Base-by-base conservation (phyloP, 2,797 vertebrate species). In the Lacerta bilineata region DNA sequence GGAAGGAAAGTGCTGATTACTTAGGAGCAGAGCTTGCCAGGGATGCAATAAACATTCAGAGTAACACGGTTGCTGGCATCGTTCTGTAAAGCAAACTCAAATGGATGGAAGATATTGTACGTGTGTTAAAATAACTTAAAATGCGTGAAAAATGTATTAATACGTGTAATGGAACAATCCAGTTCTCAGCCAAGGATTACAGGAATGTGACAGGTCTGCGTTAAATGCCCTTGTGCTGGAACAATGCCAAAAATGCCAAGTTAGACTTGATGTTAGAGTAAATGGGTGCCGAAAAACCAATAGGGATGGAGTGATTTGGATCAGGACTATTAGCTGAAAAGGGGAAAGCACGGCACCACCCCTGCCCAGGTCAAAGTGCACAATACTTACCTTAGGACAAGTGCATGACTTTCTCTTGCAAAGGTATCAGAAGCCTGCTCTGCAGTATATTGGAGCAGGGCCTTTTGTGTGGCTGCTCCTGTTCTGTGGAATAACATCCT, bases 1-100 rank as follows among this genome's bases (percentile, higher is more conserved):
- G 84, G 91, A 93, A 68, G 41, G 93, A 94, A 43, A 39, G 80
- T 89, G 72, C 66, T 88, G 91, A 93, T 91, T 89, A 88, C 94
- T 90, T 94, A 93, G 94, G 84, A 83, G 36, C 29, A 88, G 85
- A 80, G 18, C 36, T 9, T 87, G 87, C 80, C 93, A 95, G 80
- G 75, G 93, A 64, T 74, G 68, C 88, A 88, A 90, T 81, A 78
- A 94, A 85, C 91, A 92, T 93, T 90, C 59, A 84, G 88, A 91
- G 91, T 74, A 1, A 94, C 81, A 0, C 74, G 3, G 89, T 95
- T 2, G 1, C 29, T 0, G 0, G 5, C 59, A 88, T 25, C 25
- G 78, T 87, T 92, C 92, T 85, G 76, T 0, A 46, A 91, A 94
- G 91, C n/a, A 88, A 92, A 91, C 66, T 85, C 76, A 91, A 85